These are phyloP conservation scores for Drosophila nigricruria DNA, from an alignment of 2,888 invertebrate genomes.

Conservation along the genomic window DNA sequence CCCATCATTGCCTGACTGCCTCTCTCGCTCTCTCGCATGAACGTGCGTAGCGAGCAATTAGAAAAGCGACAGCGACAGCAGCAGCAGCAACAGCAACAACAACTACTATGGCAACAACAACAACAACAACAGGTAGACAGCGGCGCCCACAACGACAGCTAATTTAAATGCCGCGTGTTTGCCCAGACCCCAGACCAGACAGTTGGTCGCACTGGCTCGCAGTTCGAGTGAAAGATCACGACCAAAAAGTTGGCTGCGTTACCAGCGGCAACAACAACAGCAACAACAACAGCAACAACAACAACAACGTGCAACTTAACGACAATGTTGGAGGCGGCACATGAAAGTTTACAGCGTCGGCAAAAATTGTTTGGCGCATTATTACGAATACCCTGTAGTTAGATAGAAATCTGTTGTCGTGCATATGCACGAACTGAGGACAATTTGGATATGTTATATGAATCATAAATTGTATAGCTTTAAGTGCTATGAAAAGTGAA, in stretches of 20 bases:
- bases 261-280: constrained; percentile 30
- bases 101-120: constrained; percentile 18
- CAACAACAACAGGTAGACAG: constrained; percentile 43
- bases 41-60: constrained; percentile 77
- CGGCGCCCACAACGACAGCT: constrained; percentile 72
- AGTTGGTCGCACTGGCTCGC: constrained; percentile 44
- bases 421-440: too few relatives aligned
- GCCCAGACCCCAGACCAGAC: constrained; percentile 55
- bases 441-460: too few relatives aligned
- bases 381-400: constrained; percentile 49
- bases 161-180: constrained; percentile 75
- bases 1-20: constrained; percentile 19
- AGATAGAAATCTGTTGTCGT: neutral
- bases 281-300: constrained; percentile 21
- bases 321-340: constrained; percentile 69
- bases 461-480: too few relatives aligned
- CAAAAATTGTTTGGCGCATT: constrained; percentile 70
- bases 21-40: constrained; percentile 22
- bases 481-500: too few relatives aligned
- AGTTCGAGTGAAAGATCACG: constrained; percentile 78
- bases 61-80: constrained; percentile 55
- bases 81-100: constrained; percentile 31
- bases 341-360: constrained; percentile 74
- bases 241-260: constrained; percentile 73
- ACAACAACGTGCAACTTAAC: constrained; percentile 46